These are phyloP conservation scores for Sebastes itinus DNA, from an alignment of 2,797 vertebrate genomes.

Conservation along the genomic window DNA sequence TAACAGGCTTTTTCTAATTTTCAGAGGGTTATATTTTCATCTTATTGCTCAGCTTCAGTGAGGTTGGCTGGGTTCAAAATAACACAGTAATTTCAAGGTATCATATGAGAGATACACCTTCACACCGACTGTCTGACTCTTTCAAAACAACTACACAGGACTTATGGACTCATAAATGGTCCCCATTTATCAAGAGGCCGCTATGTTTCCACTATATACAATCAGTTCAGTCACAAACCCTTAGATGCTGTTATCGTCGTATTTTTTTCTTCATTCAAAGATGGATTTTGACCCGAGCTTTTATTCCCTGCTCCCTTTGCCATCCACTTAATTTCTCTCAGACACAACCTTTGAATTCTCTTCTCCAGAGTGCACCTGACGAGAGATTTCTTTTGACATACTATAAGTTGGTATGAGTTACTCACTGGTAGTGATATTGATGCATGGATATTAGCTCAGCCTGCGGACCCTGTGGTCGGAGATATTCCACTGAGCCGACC, in stretches of 20 bases:
- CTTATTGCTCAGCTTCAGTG: conserved; percentile 36
- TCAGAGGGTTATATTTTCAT: conserved; percentile 52
- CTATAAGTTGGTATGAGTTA: conserved; percentile 5
- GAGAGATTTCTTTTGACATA: conserved; percentile 22
- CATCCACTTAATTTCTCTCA: conserved; percentile 15
- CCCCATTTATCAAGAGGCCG: conserved; percentile 12
- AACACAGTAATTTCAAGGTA: conserved; percentile 40
- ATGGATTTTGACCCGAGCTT: conserved; percentile 2
- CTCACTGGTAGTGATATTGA: conserved; percentile 23
- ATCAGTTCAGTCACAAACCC: conserved; percentile 2
- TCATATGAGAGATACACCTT: conserved; percentile 23
- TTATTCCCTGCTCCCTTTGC: neutral
- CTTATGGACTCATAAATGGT: conserved; percentile 20
- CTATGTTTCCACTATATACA: neutral
- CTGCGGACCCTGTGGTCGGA: conserved; percentile 11
- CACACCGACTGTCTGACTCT: neutral
- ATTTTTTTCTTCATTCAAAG: neutral
- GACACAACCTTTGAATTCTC: conserved; percentile 2
- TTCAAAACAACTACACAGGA: conserved; percentile 17
- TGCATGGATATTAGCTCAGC: conserved; percentile 29
- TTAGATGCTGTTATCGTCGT: neutral
- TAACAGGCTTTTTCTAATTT: conserved; percentile 37
- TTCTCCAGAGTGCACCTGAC: conserved; percentile 2
- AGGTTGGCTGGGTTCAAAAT: conserved; percentile 42
- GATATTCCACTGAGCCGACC: conserved; percentile 17